Conservation (phyloP, 2,888 invertebrate species). For the Drosophila demipolita region DNA sequence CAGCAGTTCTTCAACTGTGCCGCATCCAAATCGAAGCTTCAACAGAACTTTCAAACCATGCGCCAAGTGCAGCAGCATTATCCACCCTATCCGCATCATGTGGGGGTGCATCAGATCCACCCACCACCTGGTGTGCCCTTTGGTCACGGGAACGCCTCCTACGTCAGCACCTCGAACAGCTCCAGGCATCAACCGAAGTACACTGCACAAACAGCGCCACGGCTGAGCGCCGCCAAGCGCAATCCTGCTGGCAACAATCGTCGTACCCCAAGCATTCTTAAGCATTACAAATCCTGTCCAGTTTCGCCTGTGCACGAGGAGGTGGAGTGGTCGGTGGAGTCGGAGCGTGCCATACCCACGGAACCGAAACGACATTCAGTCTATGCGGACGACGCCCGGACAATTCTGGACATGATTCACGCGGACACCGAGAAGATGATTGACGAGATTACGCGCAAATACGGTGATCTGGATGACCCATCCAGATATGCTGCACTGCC, state of each 20-base stretch:
- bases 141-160: conserved; percentile 26
- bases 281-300: conserved; percentile 91
- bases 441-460: conserved; percentile 88
- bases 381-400: conserved; percentile 86
- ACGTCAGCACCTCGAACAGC: not conserved
- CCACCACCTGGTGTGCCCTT: conserved; percentile 82
- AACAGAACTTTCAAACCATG: conserved; percentile 85
- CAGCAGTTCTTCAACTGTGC: conserved; percentile 85
- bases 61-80: conserved; percentile 85
- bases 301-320: conserved; percentile 94
- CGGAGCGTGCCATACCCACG: conserved; percentile 71
- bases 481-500: conserved; percentile 61
- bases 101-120: conserved; percentile 84
- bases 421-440: conserved; percentile 89
- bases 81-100: conserved; percentile 85
- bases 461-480: conserved; percentile 87
- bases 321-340: conserved; percentile 87
- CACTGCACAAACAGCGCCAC: conserved; percentile 47
- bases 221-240: conserved; percentile 66
- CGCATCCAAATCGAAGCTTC: conserved; percentile 84
- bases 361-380: conserved; percentile 85
- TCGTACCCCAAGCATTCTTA: conserved; percentile 86
- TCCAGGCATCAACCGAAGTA: conserved; percentile 17
- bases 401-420: conserved; percentile 88
- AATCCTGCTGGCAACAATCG: conserved; percentile 82